phyloP scores from a whole-genome alignment of 1,140 invertebrate genomes.

The Leptinotarsa lineolata region DNA sequence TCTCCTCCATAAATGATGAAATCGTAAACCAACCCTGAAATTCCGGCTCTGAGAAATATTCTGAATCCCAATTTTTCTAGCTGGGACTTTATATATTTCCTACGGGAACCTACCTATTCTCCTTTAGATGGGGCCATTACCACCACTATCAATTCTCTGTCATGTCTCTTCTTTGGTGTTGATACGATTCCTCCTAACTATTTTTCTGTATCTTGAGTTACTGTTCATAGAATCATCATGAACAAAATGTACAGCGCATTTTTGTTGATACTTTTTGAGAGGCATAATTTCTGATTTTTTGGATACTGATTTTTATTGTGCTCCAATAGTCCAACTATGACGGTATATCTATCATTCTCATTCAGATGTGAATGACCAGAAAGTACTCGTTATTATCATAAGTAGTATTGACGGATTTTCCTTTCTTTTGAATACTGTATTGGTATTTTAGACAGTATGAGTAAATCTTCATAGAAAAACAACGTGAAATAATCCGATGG shows the following conservation, averaged over 20 bases:
- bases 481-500: too few species aligned
- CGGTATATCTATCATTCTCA: slow-evolving; percentile 16
- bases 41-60: slow-evolving; percentile 46
- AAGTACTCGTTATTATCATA: slow-evolving; percentile 7
- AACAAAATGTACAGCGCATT: slow-evolving; percentile 25
- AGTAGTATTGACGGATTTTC: slow-evolving; percentile 27
- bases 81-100: slow-evolving; percentile 29
- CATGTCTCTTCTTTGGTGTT: slow-evolving; percentile 34
- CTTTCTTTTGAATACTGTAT: too few species aligned
- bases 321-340: slow-evolving; percentile 22
- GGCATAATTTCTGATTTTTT: slow-evolving; percentile 22
- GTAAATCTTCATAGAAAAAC: too few species aligned
- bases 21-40: slow-evolving; percentile 32
- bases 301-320: slow-evolving; percentile 2
- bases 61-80: slow-evolving; percentile 41
- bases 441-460: too few species aligned
- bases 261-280: slow-evolving; percentile 29
- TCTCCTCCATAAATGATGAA: slow-evolving; percentile 39
- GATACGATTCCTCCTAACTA: slow-evolving; percentile 39
- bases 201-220: slow-evolving; percentile 43
- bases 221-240: slow-evolving; percentile 22
- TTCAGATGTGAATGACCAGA: slow-evolving; percentile 19
- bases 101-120: slow-evolving; percentile 35
- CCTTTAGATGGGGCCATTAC: slow-evolving; percentile 56
- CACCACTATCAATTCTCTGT: slow-evolving; percentile 53